Conservation (phyloP, 2,797 vertebrate genomes). For the Tenualosa thibaudeaui region DNA sequence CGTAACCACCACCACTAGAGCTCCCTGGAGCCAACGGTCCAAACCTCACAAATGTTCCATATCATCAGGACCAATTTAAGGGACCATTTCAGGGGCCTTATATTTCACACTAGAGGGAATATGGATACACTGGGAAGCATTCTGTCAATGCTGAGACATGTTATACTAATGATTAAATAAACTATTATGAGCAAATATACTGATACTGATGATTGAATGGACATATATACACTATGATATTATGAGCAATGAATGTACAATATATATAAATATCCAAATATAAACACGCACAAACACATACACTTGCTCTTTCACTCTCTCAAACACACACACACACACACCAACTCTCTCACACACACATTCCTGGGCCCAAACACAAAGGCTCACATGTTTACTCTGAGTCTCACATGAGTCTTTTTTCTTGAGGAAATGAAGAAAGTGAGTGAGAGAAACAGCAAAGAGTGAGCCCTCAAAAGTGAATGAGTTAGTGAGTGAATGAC, state of each 20-base stretch:
- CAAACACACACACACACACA: constrained; percentile 7
- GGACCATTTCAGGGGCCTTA: background rate
- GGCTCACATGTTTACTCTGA: background rate
- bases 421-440: no score
- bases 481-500: background rate
- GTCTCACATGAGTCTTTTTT: no score
- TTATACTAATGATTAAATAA: no score
- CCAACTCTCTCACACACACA: constrained; percentile 39
- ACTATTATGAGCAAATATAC: no score
- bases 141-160: no score
- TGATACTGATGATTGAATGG: no score
- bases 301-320: background rate
- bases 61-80: background rate
- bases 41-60: constrained; percentile 50
- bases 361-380: constrained; percentile 29
- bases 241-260: no score
- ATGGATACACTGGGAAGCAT: no score
- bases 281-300: constrained; percentile 12
- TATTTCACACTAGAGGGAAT: no score
- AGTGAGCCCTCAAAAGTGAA: background rate
- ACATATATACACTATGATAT: no score
- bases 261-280: no score
- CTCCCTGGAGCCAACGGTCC: background rate
- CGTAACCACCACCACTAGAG: background rate
- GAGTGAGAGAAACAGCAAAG: background rate